phyloP scores from a whole-genome alignment of 2,113 vertebrate genomes.

The Mobula birostris region DNA sequence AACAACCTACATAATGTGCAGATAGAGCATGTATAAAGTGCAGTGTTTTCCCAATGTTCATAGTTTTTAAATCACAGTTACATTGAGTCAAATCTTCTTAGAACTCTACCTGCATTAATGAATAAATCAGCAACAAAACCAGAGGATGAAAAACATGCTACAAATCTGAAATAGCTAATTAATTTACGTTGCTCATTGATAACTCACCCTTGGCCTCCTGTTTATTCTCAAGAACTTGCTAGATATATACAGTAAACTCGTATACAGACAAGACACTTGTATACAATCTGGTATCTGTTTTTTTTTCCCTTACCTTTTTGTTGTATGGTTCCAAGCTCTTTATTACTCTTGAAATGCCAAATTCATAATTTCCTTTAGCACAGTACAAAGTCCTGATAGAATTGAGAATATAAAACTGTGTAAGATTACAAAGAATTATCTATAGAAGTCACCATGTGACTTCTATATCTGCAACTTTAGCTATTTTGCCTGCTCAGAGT shows the following conservation, averaged over 20 bases:
- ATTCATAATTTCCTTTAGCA: conserved; percentile 92
- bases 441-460: background rate
- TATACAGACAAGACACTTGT: too few species aligned
- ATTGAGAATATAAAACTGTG: background rate
- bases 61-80: background rate
- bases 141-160: too few species aligned
- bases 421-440: background rate
- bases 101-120: background rate
- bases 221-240: too few species aligned
- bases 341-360: conserved; percentile 89
- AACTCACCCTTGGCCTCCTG: too few species aligned
- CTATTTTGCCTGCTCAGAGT: background rate
- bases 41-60: background rate
- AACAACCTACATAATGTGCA: background rate
- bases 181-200: too few species aligned
- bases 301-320: conserved; percentile 65
- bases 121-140: background rate
- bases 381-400: conserved; percentile 78
- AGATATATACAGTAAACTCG: too few species aligned
- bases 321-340: conserved; percentile 93
- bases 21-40: background rate
- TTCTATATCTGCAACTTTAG: background rate
- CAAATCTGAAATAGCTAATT: too few species aligned
- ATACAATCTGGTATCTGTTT: background rate
- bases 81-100: background rate